Evolutionary conservation across 2,797 vertebrate genomes (phyloP), one percentile per base, ranked within the genome.

Genomic region (Sebastes cheni): DNA sequence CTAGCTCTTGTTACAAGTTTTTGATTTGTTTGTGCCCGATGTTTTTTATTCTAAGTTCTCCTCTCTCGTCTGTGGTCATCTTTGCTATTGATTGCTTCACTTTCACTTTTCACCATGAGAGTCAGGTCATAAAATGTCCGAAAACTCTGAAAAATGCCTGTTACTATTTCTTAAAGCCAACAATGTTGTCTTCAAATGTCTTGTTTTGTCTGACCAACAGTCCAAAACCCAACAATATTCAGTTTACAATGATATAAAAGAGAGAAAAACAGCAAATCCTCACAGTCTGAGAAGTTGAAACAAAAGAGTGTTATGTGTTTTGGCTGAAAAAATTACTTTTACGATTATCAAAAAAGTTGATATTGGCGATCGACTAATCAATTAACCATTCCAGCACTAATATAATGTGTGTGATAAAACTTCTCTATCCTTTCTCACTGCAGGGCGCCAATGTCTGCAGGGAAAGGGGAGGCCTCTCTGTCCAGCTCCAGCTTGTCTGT

Each of bases 401-500:
- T 34, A 34, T 29, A n/a, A 74, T 74, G 12, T 67, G 3, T 18
- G 2, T 42, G 8, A 62, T 32, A 2, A 56, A 30, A 2, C 1
- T 11, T 27, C 16, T 68, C 16, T 12, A 8, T 64, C 16, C 13
- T 34, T 12, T 62, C 13, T 32, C 3, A 58, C 5, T 83, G 3
- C 42, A 99, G 98, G 85, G 94, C 96, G 12, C 96, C 95, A 5
- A 62, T 79, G 6, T 83, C 93, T 75, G 72, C 90, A n/a, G 92
- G 80, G 72, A 94, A 78, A 4, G 86, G 58, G 0, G 97, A 97
- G 34, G 93, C 92, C 10, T 93, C 90, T 77, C 88, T 96, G 56
- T 96, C 95, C 87, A 97, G 96, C 91, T 99, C 98, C 20, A 95
- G 96, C 77, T 82, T 93, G 83, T 99, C 98, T 42, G 94, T 96